These are phyloP conservation scores for Palloptera scutellata DNA, from an alignment of 2,888 invertebrate species.

Conservation along the genomic window DNA sequence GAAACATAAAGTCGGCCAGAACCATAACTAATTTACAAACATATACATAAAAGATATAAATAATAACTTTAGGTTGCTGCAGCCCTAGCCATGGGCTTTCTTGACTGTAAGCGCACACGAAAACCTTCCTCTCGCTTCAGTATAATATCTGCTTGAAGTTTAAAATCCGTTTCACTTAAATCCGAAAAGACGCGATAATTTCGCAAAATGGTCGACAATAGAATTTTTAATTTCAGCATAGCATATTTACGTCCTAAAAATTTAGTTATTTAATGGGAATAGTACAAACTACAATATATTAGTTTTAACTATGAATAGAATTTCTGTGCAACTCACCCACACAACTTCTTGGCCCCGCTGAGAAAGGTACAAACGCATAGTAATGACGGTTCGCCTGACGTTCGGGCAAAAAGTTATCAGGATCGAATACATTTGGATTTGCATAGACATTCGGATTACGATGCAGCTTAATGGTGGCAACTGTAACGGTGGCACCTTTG, in stretches of 20 bases:
- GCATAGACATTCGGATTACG: constrained; percentile 76
- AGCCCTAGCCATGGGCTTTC: constrained; percentile 53
- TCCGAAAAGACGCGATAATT: constrained; percentile 77
- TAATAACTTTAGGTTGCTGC: not conserved
- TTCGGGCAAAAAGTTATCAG: constrained; percentile 86
- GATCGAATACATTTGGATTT: constrained; percentile 80
- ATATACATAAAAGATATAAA: no score
- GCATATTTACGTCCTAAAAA: constrained; percentile 78
- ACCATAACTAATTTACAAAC: no score
- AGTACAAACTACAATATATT: not conserved
- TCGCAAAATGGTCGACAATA: constrained; percentile 77
- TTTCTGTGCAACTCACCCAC: constrained; percentile 69
- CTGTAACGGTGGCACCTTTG: constrained; percentile 72
- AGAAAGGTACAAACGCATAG: constrained; percentile 83
- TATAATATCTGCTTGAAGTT: constrained; percentile 79
- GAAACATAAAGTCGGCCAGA: no score
- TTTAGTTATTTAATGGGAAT: not conserved
- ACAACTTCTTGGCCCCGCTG: constrained; percentile 83
- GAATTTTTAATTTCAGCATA: constrained; percentile 80
- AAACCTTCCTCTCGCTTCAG: constrained; percentile 81
- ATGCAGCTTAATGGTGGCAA: constrained; percentile 75
- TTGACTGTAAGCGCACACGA: constrained; percentile 74
- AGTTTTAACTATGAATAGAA: not conserved
- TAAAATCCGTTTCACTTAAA: constrained; percentile 74
- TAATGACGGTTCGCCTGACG: constrained; percentile 79